Evolutionary conservation across 1,140 invertebrate species (phyloP), one percentile per base, ranked within the genome.

Genomic region (Oppia nitens): DNA sequence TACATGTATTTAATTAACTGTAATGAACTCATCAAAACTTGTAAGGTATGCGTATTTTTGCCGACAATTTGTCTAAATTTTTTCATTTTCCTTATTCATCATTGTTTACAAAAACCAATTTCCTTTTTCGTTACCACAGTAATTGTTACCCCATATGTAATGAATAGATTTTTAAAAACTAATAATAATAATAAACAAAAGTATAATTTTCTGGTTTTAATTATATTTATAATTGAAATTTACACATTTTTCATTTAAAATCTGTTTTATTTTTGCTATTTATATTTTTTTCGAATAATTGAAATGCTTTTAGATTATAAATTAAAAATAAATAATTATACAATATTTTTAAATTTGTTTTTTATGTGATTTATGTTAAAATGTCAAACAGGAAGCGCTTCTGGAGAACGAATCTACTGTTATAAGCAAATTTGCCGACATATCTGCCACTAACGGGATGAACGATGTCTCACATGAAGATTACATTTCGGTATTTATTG

Each of bases 1-100:
- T 60, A 60, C 27, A 52, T 55, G 17, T 60, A 60, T 49, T 26
- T 60, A 21, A 60, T 60, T 20, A 60, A 60, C 20, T 32, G 40
- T 45, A 60, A 29, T 40, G 59, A 60, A 29, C 54, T 60, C 11
- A 60, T 60, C 23, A 55, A 23, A 4, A 60, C 59, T 9, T 60
- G 59, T 55, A 52, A 49, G 32, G 59, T 55, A 50, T 24, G n/a
- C 27, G 25, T 47, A 47, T 20, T 27, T 14, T 27, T 3, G 27
- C 1, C 32, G 27, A 14, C 2, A 2, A 14, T 3, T 24, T n/a
- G 27, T 27, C 2, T 53, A 2, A 53, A 29, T 2, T 3, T 2
- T 28, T 2, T 32, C 14, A 2, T 53, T 53, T 26, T 27, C 17
- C 2, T 2, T 26, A 24, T n/a, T n/a, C n/a, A n/a, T n/a, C n/a